phyloP scores from a whole-genome alignment of 2,797 vertebrate species.

The Spinus olivaceus region DNA sequence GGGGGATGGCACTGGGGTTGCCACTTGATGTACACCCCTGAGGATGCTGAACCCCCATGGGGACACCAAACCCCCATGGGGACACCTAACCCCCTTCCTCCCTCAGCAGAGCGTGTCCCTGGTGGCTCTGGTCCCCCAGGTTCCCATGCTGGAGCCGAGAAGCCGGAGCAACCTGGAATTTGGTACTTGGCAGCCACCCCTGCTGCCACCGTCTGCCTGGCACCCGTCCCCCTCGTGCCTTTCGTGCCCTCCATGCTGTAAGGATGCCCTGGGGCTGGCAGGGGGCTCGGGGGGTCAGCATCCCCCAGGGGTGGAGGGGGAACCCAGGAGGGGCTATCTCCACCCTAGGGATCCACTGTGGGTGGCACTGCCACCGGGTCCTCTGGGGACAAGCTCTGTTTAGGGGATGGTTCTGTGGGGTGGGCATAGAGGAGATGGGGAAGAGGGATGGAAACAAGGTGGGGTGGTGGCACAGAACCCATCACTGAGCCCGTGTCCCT shows the following conservation, averaged over 20 bases:
- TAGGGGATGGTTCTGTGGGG: neutral
- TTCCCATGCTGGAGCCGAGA: neutral
- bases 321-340: rapidly evolving
- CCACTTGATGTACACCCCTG: rapidly evolving
- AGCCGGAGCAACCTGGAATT: neutral
- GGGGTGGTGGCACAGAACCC: neutral
- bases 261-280: conserved; percentile 18
- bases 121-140: neutral
- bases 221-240: conserved; percentile 72
- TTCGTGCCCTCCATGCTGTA: conserved; percentile 73
- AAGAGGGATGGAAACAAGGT: neutral
- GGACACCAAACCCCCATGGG: neutral
- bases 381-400: neutral
- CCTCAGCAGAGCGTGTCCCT: neutral
- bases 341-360: rapidly evolving
- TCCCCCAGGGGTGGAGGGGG: rapidly evolving
- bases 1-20: neutral
- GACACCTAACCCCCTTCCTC: neutral
- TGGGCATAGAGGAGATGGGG: neutral
- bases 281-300: rapidly evolving
- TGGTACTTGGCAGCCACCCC: conserved; percentile 56
- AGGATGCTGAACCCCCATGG: neutral
- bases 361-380: neutral
- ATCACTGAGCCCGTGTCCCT: rapidly evolving
- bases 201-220: conserved; percentile 52